phyloP scores from a whole-genome alignment of 1,140 invertebrate genomes.

The Drosophila nebulosa region DNA sequence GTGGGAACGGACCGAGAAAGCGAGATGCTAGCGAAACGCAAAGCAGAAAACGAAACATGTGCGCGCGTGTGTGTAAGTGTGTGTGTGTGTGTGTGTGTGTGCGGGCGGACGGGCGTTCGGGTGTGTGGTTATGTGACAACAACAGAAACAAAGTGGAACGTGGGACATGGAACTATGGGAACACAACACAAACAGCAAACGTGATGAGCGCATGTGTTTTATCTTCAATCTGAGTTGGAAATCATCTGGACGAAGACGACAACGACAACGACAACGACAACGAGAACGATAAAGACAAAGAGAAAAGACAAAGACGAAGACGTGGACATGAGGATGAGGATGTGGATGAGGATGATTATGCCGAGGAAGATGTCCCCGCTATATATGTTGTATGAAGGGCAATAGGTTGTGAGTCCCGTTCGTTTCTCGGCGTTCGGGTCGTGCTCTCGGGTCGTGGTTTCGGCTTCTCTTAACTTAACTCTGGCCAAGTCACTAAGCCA shows the following conservation, averaged over 20 bases:
- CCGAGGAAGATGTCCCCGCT: neutral
- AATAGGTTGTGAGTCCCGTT: conserved; percentile 58
- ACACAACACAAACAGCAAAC: conserved; percentile 55
- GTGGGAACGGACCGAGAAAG: conserved; percentile 63
- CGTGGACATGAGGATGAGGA: neutral
- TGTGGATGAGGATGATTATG: too few relatives aligned
- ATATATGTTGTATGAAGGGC: conserved; percentile 54
- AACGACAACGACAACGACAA: neutral
- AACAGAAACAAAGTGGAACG: conserved; percentile 9
- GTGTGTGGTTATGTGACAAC: conserved; percentile 5
- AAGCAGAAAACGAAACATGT: conserved; percentile 54
- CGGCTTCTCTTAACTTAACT: conserved; percentile 48
- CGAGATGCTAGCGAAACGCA: conserved; percentile 50
- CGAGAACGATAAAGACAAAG: too few relatives aligned
- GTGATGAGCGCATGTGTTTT: conserved; percentile 78
- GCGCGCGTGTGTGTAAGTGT: conserved; percentile 38
- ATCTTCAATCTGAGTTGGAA: conserved; percentile 74
- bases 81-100: conserved; percentile 31
- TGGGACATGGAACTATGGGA: conserved; percentile 29
- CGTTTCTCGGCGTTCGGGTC: conserved; percentile 26
- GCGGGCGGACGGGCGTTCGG: too few relatives aligned
- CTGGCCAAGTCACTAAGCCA: conserved; percentile 55
- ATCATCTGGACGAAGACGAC: conserved; percentile 56
- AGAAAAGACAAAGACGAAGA: neutral
- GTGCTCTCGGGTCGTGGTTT: conserved; percentile 40